Evolutionary conservation across 2,797 vertebrate genomes (phyloP).

Genomic region (Tenualosa ilisha): DNA sequence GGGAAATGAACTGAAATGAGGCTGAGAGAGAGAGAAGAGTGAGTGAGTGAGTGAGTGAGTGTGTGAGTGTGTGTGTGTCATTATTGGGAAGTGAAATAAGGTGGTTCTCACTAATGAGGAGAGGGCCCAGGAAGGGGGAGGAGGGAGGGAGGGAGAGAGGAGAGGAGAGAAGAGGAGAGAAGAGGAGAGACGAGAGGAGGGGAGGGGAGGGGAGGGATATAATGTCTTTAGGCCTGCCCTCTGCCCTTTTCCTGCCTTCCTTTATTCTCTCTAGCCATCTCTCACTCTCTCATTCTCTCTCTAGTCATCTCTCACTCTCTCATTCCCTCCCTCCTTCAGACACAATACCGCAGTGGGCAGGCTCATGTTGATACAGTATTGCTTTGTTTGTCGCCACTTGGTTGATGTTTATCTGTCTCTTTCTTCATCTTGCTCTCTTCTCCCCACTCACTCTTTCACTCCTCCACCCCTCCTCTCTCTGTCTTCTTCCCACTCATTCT

Average conservation of each 20-base stretch:
- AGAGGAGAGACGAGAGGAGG: background rate
- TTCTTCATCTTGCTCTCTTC: background rate
- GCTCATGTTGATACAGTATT: background rate
- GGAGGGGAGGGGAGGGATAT: background rate
- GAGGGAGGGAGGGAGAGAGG: background rate
- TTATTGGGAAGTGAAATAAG: background rate
- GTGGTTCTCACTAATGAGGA: background rate
- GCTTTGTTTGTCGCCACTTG: constrained; percentile 28
- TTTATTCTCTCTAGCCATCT: background rate
- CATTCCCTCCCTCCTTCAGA: background rate
- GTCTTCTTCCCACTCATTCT: no score
- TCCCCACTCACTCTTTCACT: background rate
- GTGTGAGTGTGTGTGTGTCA: background rate
- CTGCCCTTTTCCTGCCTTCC: background rate
- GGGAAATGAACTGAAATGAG: background rate
- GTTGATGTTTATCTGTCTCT: background rate
- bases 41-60: background rate
- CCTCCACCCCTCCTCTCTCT: no score
- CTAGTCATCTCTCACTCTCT: background rate
- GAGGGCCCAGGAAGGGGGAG: background rate
- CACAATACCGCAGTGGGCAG: background rate
- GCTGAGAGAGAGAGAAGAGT: background rate
- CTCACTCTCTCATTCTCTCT: background rate
- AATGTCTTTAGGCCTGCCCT: constrained; percentile 21
- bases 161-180: background rate